Conservation (phyloP, 1,140 invertebrate species). For the Reticulitermes speratus region DNA sequence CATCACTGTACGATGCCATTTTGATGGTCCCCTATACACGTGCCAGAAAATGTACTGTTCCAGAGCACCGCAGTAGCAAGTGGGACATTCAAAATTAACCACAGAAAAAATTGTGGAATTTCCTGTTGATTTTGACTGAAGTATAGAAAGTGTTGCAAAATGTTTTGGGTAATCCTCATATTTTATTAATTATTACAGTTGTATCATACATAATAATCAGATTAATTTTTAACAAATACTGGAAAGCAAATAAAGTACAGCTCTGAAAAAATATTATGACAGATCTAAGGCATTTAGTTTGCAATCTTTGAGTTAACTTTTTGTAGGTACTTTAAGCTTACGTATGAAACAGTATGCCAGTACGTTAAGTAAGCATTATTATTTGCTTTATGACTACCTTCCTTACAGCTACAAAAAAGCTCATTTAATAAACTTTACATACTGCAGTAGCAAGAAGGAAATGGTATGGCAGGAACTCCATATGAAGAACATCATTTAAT, state of each 20-base stretch:
- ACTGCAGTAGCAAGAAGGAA: constrained; percentile 88
- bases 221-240: not conserved
- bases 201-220: not conserved
- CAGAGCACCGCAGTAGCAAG: too few relatives aligned
- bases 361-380: not conserved
- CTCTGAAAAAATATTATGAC: not conserved
- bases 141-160: too few relatives aligned
- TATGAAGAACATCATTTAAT: constrained; percentile 71
- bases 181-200: not conserved
- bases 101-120: too few relatives aligned
- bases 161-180: not conserved
- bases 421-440: constrained; percentile 44
- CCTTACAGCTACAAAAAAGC: not conserved
- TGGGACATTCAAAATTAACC: too few relatives aligned
- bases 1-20: too few relatives aligned
- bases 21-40: too few relatives aligned
- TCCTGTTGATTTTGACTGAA: too few relatives aligned
- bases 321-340: too few relatives aligned
- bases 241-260: not conserved
- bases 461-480: constrained; percentile 98
- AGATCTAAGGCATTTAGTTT: not conserved
- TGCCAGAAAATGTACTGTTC: too few relatives aligned
- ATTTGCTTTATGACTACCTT: not conserved
- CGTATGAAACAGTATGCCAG: too few relatives aligned
- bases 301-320: too few relatives aligned